These are phyloP conservation scores for Drosophila greeni DNA, from an alignment of 2,888 invertebrate species.

Conservation along the genomic window DNA sequence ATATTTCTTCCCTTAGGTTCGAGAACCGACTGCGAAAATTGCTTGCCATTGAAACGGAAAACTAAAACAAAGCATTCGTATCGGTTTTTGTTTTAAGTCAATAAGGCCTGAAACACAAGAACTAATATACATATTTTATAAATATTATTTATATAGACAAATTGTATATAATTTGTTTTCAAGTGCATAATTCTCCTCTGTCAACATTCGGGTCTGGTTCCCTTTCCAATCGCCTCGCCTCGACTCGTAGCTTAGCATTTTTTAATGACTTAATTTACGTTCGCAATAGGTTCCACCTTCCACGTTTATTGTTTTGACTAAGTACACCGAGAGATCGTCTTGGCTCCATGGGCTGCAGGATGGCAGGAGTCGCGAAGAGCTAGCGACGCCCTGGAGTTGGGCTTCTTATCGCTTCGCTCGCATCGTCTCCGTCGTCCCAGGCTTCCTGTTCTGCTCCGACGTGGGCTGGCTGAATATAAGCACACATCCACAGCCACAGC, in stretches of 20 bases:
- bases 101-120: too few species aligned
- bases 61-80: background rate
- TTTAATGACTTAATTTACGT: conserved; percentile 78
- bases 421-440: conserved; percentile 55
- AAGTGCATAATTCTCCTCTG: conserved; percentile 1
- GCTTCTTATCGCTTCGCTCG: conserved; percentile 60
- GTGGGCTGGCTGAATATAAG: conserved; percentile 59
- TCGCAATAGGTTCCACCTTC: conserved; percentile 76
- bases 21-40: too few species aligned
- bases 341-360: conserved; percentile 50
- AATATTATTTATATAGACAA: too few species aligned
- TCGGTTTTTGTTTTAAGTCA: background rate
- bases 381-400: conserved; percentile 65
- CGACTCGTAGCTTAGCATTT: conserved; percentile 70
- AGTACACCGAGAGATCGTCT: conserved; percentile 49
- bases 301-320: conserved; percentile 75
- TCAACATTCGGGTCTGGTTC: conserved; percentile 1
- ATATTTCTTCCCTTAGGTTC: background rate
- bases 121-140: too few species aligned
- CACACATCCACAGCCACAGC: conserved; percentile 28
- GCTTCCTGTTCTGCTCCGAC: conserved; percentile 60
- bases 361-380: conserved; percentile 59
- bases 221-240: conserved; percentile 14
- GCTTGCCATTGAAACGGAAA: background rate
- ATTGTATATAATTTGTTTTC: background rate